Conservation (phyloP, 2,797 vertebrate species). For the Antrozous pallidus region DNA sequence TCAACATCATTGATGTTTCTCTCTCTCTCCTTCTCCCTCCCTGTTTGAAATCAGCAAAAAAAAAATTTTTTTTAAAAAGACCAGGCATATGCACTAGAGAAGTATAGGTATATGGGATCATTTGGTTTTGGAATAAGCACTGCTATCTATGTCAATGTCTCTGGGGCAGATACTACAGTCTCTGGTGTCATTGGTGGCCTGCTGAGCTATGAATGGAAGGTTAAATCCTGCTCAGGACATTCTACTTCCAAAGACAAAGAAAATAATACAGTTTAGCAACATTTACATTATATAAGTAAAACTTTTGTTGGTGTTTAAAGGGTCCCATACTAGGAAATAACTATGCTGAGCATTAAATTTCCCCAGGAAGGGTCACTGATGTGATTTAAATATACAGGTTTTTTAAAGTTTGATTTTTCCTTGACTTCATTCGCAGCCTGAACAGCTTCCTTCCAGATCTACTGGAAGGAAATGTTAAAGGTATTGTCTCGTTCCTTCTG, state of each 20-base stretch:
- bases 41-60: no score
- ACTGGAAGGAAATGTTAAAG: background rate
- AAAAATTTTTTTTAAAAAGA: background rate
- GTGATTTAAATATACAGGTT: background rate
- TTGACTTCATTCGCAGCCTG: background rate
- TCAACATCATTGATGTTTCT: no score
- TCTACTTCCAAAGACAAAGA: constrained; percentile 24
- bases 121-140: background rate
- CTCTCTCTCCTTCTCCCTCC: no score
- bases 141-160: background rate
- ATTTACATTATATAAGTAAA: constrained; percentile 8
- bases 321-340: background rate
- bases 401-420: background rate
- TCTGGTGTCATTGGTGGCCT: background rate
- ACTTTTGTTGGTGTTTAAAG: background rate
- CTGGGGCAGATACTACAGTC: background rate
- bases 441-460: background rate
- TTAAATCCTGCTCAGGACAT: background rate
- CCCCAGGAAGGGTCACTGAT: background rate
- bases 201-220: background rate
- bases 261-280: background rate
- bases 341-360: background rate
- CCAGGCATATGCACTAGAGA: background rate
- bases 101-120: background rate
- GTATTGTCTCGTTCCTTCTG: background rate